These are phyloP conservation scores for Tupaia tana DNA, from an alignment of 2,113 vertebrate genomes.

Conservation along the genomic window DNA sequence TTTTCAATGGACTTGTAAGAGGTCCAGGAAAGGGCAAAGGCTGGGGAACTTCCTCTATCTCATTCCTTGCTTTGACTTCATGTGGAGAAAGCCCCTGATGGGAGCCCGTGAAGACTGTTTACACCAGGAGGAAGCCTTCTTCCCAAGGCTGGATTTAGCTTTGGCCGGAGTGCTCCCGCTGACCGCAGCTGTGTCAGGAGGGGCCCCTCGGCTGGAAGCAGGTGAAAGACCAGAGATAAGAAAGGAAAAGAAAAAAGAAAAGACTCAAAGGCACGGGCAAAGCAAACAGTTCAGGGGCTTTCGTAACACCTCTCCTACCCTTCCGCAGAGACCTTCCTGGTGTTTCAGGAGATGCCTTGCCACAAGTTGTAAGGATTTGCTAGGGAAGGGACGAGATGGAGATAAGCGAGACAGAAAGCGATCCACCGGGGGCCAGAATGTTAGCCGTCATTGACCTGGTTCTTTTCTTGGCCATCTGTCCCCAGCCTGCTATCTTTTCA, in stretches of 20 bases:
- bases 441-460: too few relatives aligned
- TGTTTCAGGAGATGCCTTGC: not conserved
- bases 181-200: not conserved
- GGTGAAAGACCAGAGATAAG: not conserved
- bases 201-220: not conserved
- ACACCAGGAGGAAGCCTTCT: not conserved
- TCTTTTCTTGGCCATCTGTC: not conserved
- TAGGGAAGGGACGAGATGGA: not conserved
- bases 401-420: not conserved
- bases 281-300: not conserved
- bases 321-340: not conserved
- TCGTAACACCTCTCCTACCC: rapidly evolving
- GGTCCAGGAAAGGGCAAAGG: not conserved
- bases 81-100: not conserved
- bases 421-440: not conserved
- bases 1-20: not conserved
- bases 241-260: not conserved
- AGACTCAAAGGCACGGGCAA: not conserved
- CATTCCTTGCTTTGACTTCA: not conserved
- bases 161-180: not conserved
- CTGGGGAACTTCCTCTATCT: not conserved
- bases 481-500: not conserved
- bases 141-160: not conserved
- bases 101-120: not conserved
- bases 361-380: not conserved